Evolutionary conservation across 1,140 invertebrate genomes (phyloP).

Genomic region (Drosophila navojoa): DNA sequence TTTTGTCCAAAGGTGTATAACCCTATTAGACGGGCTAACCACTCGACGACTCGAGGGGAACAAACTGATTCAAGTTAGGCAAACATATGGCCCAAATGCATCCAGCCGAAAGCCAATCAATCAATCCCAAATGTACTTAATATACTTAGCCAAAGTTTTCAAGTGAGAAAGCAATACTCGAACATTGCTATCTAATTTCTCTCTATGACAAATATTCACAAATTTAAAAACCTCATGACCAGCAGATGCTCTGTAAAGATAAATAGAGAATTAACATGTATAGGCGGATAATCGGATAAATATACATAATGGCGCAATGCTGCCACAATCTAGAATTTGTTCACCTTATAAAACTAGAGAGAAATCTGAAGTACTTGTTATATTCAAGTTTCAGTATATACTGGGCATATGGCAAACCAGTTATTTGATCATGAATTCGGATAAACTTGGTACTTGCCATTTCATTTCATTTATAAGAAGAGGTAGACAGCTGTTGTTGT

Average conservation of each 20-base stretch:
- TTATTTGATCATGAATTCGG: background rate
- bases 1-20: slow-evolving; percentile 16
- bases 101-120: background rate
- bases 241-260: background rate
- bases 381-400: background rate
- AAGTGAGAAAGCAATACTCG: background rate
- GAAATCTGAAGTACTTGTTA: no score
- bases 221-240: background rate
- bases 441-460: background rate
- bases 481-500: background rate
- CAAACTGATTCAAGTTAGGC: background rate
- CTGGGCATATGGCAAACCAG: background rate
- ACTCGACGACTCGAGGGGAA: background rate
- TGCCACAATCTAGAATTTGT: no score
- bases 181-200: background rate
- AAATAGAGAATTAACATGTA: no score
- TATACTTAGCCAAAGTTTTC: background rate
- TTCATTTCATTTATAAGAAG: no score
- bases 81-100: slow-evolving; percentile 7
- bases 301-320: no score
- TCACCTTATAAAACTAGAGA: no score
- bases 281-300: no score
- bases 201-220: background rate
- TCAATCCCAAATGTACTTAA: slow-evolving; percentile 9
- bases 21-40: slow-evolving; percentile 1